Evolutionary conservation across 2,888 invertebrate genomes (phyloP).

Genomic region (Carpatolechia fugitivella): DNA sequence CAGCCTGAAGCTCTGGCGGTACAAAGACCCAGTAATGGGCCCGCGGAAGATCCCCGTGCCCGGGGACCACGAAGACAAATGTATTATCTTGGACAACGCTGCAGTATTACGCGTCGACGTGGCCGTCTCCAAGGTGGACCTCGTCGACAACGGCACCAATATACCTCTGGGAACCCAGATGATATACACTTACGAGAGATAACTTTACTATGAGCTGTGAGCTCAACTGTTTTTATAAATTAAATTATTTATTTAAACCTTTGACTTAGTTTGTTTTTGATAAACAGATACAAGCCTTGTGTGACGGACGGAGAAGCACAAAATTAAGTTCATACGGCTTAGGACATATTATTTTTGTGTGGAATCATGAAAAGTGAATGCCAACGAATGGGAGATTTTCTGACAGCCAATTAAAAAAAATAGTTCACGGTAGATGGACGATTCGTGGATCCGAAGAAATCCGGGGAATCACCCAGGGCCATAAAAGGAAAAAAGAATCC

Average conservation of each 20-base stretch:
- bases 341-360: too few relatives aligned
- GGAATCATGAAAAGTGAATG: too few relatives aligned
- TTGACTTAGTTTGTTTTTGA: constrained; percentile 12
- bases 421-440: too few relatives aligned
- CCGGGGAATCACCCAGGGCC: too few relatives aligned
- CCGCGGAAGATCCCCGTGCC: constrained; percentile 86
- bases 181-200: constrained; percentile 72
- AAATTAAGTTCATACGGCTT: too few relatives aligned
- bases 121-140: constrained; percentile 56
- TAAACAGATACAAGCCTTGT: too few relatives aligned
- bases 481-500: too few relatives aligned
- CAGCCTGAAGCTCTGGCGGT: constrained; percentile 85
- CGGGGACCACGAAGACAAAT: constrained; percentile 82
- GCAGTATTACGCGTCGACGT: constrained; percentile 75
- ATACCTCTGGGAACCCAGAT: constrained; percentile 75
- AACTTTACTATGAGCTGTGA: constrained; percentile 20
- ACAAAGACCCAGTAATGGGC: constrained; percentile 86
- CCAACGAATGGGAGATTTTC: too few relatives aligned
- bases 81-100: constrained; percentile 69
- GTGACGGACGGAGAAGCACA: too few relatives aligned
- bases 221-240: constrained; percentile 17
- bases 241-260: constrained; percentile 36
- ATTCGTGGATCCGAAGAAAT: too few relatives aligned
- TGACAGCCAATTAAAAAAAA: too few relatives aligned
- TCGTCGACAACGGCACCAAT: constrained; percentile 63